Evolutionary conservation across 2,888 invertebrate genomes (phyloP), one percentile per base, ranked within the genome.

Genomic region (Smittia aterrima): DNA sequence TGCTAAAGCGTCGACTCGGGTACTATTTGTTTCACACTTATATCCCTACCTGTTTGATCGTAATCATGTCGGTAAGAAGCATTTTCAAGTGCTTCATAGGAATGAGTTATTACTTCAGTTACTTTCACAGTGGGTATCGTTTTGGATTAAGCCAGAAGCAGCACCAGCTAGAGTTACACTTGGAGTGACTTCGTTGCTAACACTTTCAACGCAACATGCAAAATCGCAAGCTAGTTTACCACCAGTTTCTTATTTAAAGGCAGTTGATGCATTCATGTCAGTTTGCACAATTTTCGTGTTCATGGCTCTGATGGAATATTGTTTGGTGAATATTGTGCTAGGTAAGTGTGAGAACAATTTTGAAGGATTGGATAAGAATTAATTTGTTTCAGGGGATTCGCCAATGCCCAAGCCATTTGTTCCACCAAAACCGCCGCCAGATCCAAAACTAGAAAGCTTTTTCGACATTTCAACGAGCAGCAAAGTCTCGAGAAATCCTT

Each of bases 91-190:
- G 38, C 75, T 41, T 20, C 18, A 64, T 47, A 6, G 9, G 58
- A 18, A 20, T 38, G 6, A 38, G 6, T 4, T 38, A 9, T 38
- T 38, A n/a, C n/a, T n/a, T n/a, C n/a, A n/a, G 9, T n/a, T 40
- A 40, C 38, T 25, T 53, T 18, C 2, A 4, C 18, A 4, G 88
- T 95, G 95, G 95, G 92, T 95, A 2, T 95, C 95, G 0, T 96
- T 96, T 84, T 96, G 95, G 95, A 95, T 96, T 78, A 95, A 95
- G 81, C 95, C 95, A 0, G 96, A 96, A 83, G 95, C 95, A 0
- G 95, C 95, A 2, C 96, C 96, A 0, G 96, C 96, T 20, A 86
- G 96, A 3, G 96, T 96, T 25, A 96, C 96, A 0, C 85, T 96
- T 0, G 96, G 96, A 18, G 95, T 96, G 75, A 95, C 95, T 75